phyloP scores from a whole-genome alignment of 2,888 invertebrate species.

The Diplazon laetatorius region DNA sequence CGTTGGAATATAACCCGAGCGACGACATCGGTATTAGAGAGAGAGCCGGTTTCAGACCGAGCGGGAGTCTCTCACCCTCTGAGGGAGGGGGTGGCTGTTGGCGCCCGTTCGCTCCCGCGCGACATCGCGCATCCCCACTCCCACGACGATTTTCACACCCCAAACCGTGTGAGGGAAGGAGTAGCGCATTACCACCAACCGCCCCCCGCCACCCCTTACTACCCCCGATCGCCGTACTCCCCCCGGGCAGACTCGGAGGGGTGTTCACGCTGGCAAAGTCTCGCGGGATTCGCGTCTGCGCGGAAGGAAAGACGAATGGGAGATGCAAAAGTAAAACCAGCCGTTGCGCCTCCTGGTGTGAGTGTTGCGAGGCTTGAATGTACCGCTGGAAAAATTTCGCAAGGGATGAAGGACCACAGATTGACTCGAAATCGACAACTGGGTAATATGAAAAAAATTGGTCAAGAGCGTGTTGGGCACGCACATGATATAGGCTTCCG shows the following conservation, averaged over 20 bases:
- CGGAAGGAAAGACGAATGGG: conserved; percentile 10
- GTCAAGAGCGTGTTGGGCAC: no score
- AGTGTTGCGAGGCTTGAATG: background rate
- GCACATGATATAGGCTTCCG: no score
- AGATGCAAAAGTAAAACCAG: conserved; percentile 9
- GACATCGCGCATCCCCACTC: conserved; percentile 63
- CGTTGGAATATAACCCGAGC: conserved; percentile 51
- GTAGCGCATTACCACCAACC: conserved; percentile 61
- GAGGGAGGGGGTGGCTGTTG: conserved; percentile 21
- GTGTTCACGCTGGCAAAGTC: conserved; percentile 13
- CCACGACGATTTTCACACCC: conserved; percentile 80
- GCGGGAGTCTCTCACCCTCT: conserved; percentile 55
- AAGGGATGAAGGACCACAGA: background rate
- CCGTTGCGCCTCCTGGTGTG: background rate
- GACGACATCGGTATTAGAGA: conserved; percentile 51
- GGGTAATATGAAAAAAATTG: no score
- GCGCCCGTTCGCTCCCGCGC: conserved; percentile 69
- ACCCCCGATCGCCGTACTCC: no score
- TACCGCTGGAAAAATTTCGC: background rate
- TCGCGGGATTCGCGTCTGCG: conserved; percentile 51
- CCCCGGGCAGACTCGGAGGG: conserved; percentile 17
- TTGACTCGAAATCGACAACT: no score
- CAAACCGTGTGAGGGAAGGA: conserved; percentile 71
- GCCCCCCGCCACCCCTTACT: conserved; percentile 27
- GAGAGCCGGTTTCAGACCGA: conserved; percentile 42